Evolutionary conservation across 2,888 invertebrate genomes (phyloP), one percentile per base, ranked within the genome.

Genomic region (Pachydiplax longipennis): DNA sequence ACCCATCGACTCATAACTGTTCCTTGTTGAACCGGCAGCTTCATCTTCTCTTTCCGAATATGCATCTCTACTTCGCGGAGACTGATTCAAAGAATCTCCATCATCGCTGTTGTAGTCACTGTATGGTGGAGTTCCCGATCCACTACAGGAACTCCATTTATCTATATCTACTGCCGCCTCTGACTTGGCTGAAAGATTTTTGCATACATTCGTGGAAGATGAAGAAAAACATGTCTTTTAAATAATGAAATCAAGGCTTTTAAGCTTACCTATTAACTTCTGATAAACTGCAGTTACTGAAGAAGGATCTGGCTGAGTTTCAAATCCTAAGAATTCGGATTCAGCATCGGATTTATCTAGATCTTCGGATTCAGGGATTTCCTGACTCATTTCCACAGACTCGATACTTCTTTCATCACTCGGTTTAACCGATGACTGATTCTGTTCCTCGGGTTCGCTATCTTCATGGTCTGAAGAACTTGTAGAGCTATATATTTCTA

Each of bases 121-220:
- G 61, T 65, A 87, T 0, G 87, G 61, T 37, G 87, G 37, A 1
- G 61, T 37, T 4, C 18, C 65, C 10, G 87, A 87, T 22, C 87
- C 87, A 40, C 87, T 87, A n/a, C 87, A 87, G n/a, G 87, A 87
- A 87, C 87, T 87, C 87, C 87, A 87, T 37, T 87, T 87, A 48
- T 87, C 87, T 37, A 87, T 40, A 31, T 87, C 87, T 5, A 87
- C 87, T 12, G 87, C 87, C n/a, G 87, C 87, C n/a, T 87, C 87
- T 12, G 87, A 87, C 61, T 87, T 87, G 2, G 87, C 87, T 87
- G 35, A 10, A 61, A 35, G 37, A 35, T 35, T 0, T n/a, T 37
- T 61, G 10, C 4, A 4, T 15, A 40, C 18, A 65, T 65, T 4
- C 12, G 25, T 31, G 31, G 10, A 31, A 73, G 25, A 31, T 73